Base-by-base conservation (phyloP, 1,140 invertebrate genomes). In the Atta texana region DNA sequence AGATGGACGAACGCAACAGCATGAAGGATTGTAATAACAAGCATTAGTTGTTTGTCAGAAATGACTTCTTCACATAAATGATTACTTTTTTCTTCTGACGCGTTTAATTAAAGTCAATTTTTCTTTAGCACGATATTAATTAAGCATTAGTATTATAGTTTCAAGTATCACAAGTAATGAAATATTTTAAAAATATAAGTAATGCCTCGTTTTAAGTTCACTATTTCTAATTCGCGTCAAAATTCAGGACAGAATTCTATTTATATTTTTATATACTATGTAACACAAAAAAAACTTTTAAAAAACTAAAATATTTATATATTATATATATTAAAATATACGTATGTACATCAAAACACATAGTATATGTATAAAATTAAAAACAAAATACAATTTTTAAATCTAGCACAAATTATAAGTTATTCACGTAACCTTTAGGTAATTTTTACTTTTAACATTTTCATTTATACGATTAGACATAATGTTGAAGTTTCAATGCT, bases 1-100 rank as follows among this genome's bases (percentile, higher is more conserved):
- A 51, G 21, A 44, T 39, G 51, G 49, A 84, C 80, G 24, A 82
- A 55, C 24, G 39, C 68, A 28, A 12, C 14, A 57, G 6, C 21
- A 21, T 39, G 28, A 55, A 68, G 44, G 51, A 31, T 57, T 5
- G 80, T 55, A n/a, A 31, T 44, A 82, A 59, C n/a, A 14, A 69
- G 8, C 63, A 31, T 34, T 64, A n/a, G 14, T 69, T 44, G 1
- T 21, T 3, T 64, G 18, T 68, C n/a, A 6, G 49, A 80, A 51
- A 69, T 53, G n/a, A 24, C 1, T 53, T 16, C 21, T 53, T 34
- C 16, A 21, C 3, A 2, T 31, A 10, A 5, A 21, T 53, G 12
- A 24, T 16, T 39, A 2, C 44, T 39, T 68, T n/a, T 51, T 51
- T 53, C 28, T 12, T 51, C 3, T 28, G 8, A 34, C 59, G 7